Evolutionary conservation across 2,888 invertebrate species (phyloP), one percentile per base, ranked within the genome.

Genomic region (Clanis bilineata): DNA sequence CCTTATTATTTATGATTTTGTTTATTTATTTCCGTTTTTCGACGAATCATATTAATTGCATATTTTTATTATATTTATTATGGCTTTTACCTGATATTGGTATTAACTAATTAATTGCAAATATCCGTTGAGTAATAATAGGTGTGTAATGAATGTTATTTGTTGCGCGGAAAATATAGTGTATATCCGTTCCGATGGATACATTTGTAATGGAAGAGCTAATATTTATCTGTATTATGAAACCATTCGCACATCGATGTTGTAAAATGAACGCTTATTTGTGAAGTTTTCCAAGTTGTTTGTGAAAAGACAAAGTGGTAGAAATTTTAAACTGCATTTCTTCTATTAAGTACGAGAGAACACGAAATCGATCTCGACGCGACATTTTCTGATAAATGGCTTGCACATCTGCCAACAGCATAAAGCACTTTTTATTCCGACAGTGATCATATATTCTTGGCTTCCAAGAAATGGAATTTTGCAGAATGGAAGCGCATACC

Each of bases 351-450:
- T 18, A 9, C 18, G 18, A 18, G 18, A 47, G 18, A 32, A 51
- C 15, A 51, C 32, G 51, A 51, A 32, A 51, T 51, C 32, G 32
- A 3, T 32, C 18, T 7, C n/a, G 32, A 32, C 32, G 32, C 18
- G 18, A 28, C 41, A 18, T 41, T 18, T 32, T 18, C 10, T 51
- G 51, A 51, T 21, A 32, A 51, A 51, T 51, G 9, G 51, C 51
- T 51, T 51, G 51, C 28, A 32, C 51, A 32, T 15, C 18, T 51
- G 51, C 51, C 51, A 51, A 51, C 51, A 18, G 32, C 51, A 18
- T 51, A 51, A 32, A 51, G 18, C 32, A 51, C 22, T 44, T 44
- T 44, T 44, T 32, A 18, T 10, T 28, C 47, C n/a, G 10, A 28
- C 28, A 18, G 4, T 18, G 41, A 18, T 21, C 32, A 51, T 18